phyloP scores from a whole-genome alignment of 2,888 invertebrate genomes.

The Drosophila recens region DNA sequence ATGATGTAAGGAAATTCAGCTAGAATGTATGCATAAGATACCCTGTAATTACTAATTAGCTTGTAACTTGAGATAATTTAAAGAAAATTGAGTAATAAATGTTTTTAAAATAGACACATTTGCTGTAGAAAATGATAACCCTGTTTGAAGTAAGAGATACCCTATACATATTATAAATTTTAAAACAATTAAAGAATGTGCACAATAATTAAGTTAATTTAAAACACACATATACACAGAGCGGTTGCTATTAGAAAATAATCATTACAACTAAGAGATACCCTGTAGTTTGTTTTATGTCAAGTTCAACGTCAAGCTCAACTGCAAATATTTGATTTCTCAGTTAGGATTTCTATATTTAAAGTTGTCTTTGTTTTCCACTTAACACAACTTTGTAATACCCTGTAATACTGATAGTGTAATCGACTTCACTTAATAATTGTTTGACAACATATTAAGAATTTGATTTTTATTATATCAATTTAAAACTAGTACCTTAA shows the following conservation, averaged over 20 bases:
- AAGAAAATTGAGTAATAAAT: too few relatives aligned
- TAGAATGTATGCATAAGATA: background rate
- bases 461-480: too few relatives aligned
- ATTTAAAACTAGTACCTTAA: too few relatives aligned
- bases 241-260: background rate
- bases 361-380: background rate
- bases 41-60: background rate
- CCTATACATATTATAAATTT: background rate
- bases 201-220: background rate
- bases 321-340: background rate
- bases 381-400: background rate
- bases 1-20: too few relatives aligned
- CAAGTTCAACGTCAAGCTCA: background rate
- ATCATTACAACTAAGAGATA: background rate
- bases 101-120: background rate
- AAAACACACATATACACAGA: background rate
- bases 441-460: too few relatives aligned
- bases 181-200: background rate
- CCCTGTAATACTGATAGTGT: background rate
- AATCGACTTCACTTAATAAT: too few relatives aligned
- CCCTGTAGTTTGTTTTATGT: background rate
- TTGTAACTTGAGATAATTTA: too few relatives aligned
- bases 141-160: background rate
- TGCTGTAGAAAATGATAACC: background rate
- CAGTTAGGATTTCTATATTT: too few relatives aligned